These are phyloP conservation scores for Philypnodon macrostomus DNA, from an alignment of 2,797 vertebrate genomes.

Conservation along the genomic window DNA sequence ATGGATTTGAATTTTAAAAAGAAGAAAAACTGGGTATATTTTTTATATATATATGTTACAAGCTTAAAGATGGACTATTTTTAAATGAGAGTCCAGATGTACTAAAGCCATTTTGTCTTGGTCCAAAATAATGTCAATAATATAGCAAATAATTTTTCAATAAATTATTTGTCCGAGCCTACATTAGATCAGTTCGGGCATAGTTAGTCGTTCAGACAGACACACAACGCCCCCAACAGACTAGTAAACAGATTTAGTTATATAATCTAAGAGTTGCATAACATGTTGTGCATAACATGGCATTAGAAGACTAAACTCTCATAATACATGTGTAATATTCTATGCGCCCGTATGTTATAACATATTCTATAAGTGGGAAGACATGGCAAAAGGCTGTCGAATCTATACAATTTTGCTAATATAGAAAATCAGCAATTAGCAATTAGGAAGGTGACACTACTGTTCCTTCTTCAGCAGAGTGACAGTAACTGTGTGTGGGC, in stretches of 20 bases:
- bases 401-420: not conserved
- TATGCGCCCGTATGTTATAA: slow-evolving; percentile 13
- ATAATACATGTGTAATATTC: slow-evolving; percentile 44
- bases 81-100: too few relatives aligned
- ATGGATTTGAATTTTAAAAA: slow-evolving; percentile 9
- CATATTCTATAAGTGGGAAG: not conserved
- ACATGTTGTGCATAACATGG: slow-evolving; percentile 44
- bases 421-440: not conserved
- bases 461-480: too few relatives aligned
- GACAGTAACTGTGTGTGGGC: too few relatives aligned
- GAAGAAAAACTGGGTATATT: not conserved
- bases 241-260: slow-evolving; percentile 33
- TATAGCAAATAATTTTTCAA: not conserved
- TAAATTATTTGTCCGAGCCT: not conserved
- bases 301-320: slow-evolving; percentile 45
- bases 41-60: too few relatives aligned
- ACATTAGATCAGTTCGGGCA: not conserved
- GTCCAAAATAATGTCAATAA: too few relatives aligned
- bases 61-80: not conserved
- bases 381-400: not conserved
- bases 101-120: too few relatives aligned
- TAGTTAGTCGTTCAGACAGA: slow-evolving; percentile 2
- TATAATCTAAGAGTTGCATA: slow-evolving; percentile 40
- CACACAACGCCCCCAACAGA: not conserved
- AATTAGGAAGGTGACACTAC: too few relatives aligned